Base-by-base conservation (phyloP, 30 jellyfish, hydroid and myxozoan species). In the Cassiopea xamachana region DNA sequence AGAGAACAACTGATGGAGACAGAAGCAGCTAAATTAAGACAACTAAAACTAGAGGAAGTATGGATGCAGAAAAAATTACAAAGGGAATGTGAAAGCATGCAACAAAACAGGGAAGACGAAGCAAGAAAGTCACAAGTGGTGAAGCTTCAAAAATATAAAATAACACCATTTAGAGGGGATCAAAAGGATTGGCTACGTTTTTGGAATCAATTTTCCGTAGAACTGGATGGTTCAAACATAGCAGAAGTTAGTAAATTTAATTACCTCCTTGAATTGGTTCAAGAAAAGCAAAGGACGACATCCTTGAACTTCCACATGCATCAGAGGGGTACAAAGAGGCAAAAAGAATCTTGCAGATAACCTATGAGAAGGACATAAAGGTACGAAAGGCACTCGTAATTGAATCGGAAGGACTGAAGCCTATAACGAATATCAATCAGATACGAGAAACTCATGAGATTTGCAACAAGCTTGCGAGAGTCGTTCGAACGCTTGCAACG, bases 161-260 rank as follows among this genome's bases (percentile, higher is more conserved):
- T 81, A 47, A 68, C 93, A 27, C 83, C 90, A 60, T 90, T 90
- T 81, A 83, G 58, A 70, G 97, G 94, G 55, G 94, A 81, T 45
- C 58, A 81, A 60, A 90, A 81, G 78, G 97, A 90, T 75, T 90
- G 93, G 97, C 50, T 90, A 73, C 90, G 94, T 48, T 85, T 84
- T 76, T 83, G 97, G 97, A 83, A 91, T 60, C 97, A 91, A 60
- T 91, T 84, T 86, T 27, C 95, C 55, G 74, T 91, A 44, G 97
- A 91, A 71, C 92, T 91, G 18, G 90, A 91, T 61, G 82, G 91
- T 1, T 83, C 97, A 27, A 77, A 67, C 80, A 83, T 73, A 49
- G 49, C 95, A 91, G 91, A 91, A 73, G 80, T 91, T 73, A 85
- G 97, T 62, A 89, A 80, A 46, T 89, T 91, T 67, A 91, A 83